Evolutionary conservation across 2,797 vertebrate genomes (phyloP), one percentile per base, ranked within the genome.

Genomic region (Pelobates cultripes): DNA sequence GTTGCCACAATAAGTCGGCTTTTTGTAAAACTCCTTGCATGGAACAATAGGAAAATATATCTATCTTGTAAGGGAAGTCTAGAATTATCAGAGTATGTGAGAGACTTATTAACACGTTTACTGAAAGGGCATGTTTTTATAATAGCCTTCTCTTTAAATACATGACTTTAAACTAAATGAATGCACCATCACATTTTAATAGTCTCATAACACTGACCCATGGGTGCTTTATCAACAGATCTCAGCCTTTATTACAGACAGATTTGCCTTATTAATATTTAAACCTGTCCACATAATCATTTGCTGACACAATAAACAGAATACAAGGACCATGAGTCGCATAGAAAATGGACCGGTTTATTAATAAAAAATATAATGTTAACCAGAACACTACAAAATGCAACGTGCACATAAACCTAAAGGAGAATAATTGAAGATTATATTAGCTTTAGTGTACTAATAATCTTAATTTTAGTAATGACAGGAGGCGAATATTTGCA

Each of bases 161-260:
- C 66, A 70, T 60, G 66, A 68, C 69, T 73, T 66, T 81, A 73
- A 81, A 81, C 66, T 75, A 75, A 81, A 75, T 75, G 53, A 42
- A 81, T 81, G 74, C 66, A 15, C 72, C 17, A 45, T 70, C 53
- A 70, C 79, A 75, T 55, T 81, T 81, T 81, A 75, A 43, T 75
- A 70, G 66, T 63, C 73, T 45, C 79, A 70, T 4, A 55, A 75
- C 43, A 75, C 43, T 8, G 43, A 55, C 69, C 73, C 69, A 10
- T 70, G 66, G 43, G 68, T 81, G 72, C 80, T 81, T 72, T 64
- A 81, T 81, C 66, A 81, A 71, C 74, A 77, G 28, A 69, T 81
- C 74, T 55, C 67, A 15, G 42, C 43, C 57, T 47, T 44, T 63
- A 71, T 63, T 60, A 66, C 40, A 71, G 57, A 71, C 64, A 66